phyloP scores from a whole-genome alignment of 2,888 invertebrate genomes.

The Pseudococcus longispinus region DNA sequence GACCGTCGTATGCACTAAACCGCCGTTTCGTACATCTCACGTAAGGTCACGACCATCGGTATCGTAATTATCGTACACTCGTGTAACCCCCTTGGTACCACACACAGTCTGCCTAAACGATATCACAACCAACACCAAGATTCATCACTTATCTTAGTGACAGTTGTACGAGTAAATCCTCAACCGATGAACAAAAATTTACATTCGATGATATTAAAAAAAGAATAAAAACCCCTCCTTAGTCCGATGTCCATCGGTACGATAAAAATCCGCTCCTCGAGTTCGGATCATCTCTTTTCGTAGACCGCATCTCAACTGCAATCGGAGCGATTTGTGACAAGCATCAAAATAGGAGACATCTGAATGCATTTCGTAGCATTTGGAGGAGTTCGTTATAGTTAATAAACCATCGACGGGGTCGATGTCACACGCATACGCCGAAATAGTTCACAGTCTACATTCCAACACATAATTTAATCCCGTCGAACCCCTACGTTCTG shows the following conservation, averaged over 20 bases:
- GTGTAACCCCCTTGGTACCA: not conserved
- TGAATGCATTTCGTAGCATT: not conserved
- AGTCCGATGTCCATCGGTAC: not conserved
- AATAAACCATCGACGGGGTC: not conserved
- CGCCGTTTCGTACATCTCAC: not conserved
- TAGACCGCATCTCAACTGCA: not conserved
- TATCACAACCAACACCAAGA: not conserved
- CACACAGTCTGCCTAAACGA: no score
- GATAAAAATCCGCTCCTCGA: not conserved
- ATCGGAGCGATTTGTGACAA: not conserved
- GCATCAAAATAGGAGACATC: not conserved
- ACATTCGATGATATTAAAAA: not conserved
- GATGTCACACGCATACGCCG: not conserved
- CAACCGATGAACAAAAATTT: not conserved
- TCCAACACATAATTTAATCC: not conserved
- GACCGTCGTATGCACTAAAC: no score
- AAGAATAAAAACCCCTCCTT: not conserved
- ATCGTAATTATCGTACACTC: not conserved
- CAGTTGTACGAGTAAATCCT: not conserved
- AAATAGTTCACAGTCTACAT: constrained; percentile 4
- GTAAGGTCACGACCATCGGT: not conserved
- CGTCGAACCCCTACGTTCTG: not conserved
- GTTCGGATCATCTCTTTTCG: no score
- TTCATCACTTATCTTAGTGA: not conserved
- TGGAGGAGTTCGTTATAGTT: not conserved